Evolutionary conservation across 2,797 vertebrate genomes (phyloP).

Genomic region (Epinephelus malabaricus): DNA sequence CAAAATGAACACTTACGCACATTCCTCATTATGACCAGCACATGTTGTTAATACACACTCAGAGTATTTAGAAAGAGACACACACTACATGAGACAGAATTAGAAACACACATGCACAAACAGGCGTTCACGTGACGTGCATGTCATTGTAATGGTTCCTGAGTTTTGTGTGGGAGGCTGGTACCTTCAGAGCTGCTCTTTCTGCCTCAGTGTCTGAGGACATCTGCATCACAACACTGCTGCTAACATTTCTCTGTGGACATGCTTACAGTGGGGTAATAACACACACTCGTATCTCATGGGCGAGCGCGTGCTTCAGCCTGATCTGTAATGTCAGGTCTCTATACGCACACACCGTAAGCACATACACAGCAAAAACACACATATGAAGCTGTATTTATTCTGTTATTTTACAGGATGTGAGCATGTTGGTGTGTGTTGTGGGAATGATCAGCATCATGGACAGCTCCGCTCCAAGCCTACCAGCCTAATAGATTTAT

Average conservation of each 20-base stretch:
- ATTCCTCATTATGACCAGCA: constrained; percentile 1
- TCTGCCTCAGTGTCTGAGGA: constrained; percentile 52
- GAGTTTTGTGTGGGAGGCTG: constrained; percentile 60
- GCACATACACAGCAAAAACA: neutral
- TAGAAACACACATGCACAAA: constrained; percentile 22
- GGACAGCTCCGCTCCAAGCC: neutral
- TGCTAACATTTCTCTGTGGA: constrained; percentile 28
- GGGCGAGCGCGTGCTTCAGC: neutral
- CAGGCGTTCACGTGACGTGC: constrained; percentile 17
- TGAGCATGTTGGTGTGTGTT: neutral
- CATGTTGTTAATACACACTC: neutral
- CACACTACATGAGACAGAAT: neutral
- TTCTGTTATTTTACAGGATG: neutral
- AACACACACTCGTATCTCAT: constrained; percentile 21
- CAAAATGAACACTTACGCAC: neutral
- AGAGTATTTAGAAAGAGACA: constrained; percentile 1
- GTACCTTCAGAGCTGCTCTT: constrained; percentile 45
- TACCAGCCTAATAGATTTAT: no score
- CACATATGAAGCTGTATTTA: neutral
- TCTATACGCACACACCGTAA: neutral
- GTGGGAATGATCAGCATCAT: neutral
- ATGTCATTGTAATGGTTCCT: constrained; percentile 33
- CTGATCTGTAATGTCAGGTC: constrained; percentile 23
- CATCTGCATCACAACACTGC: constrained; percentile 66
- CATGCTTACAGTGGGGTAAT: neutral